Conservation (phyloP, 2,888 invertebrate species). For the Branchellion lobata region DNA sequence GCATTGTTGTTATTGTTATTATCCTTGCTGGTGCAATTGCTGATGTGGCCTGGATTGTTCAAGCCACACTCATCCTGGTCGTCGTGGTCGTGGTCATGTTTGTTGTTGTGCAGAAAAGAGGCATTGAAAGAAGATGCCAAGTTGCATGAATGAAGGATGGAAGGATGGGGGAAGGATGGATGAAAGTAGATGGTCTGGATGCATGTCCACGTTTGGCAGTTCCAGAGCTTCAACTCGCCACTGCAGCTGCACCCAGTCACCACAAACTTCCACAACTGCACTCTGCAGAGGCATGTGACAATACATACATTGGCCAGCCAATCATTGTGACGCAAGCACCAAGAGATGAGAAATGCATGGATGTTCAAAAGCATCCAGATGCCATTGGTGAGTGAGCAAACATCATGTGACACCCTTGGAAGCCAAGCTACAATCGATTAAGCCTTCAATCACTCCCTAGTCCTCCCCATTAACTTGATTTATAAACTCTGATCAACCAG, state of each 20-base stretch:
- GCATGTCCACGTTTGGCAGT: constrained; percentile 90
- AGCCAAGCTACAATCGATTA: neutral
- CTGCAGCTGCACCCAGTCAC: constrained; percentile 87
- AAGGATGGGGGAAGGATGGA: constrained; percentile 50
- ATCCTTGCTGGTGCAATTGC: neutral
- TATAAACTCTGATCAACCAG: neutral
- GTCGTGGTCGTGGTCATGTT: no score
- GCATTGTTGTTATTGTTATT: no score
- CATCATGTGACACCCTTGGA: neutral
- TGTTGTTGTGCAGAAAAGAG: neutral
- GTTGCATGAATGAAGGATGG: neutral
- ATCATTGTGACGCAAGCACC: neutral
- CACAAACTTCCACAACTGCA: constrained; percentile 86
- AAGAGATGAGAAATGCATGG: neutral
- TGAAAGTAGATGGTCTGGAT: constrained; percentile 66
- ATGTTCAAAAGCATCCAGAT: no score
- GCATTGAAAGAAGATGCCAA: neutral
- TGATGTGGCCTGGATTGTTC: no score
- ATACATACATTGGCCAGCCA: no score
- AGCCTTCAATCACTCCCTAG: neutral
- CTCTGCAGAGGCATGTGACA: constrained; percentile 2
- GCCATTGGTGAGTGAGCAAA: neutral
- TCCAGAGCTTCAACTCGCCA: constrained; percentile 87
- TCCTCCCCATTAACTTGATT: neutral
- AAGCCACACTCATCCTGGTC: no score